Base-by-base conservation (phyloP, 2,888 invertebrate species). In the Watsonalla binaria region DNA sequence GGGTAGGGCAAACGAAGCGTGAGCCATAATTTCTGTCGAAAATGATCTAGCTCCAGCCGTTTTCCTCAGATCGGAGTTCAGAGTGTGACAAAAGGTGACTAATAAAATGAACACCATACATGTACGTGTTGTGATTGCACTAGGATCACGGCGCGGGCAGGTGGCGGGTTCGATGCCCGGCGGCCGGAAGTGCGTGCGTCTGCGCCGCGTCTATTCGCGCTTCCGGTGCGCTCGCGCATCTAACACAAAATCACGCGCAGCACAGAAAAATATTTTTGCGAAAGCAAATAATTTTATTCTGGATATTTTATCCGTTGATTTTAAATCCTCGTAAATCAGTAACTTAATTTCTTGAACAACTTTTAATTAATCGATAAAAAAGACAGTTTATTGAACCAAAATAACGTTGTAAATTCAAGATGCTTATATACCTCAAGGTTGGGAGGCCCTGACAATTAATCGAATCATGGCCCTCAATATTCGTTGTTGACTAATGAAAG, bases 181-280 rank as follows among this genome's bases (percentile, higher is more conserved):
- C 70, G 68, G 70, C 72, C 86, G 90, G 88, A 89, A 87, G 78
- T 84, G 84, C 88, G 87, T 89, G 84, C 82, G 90, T 90, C 90
- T 89, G 82, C 80, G 82, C 74, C 78, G 76, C 82, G 90, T 90
- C 90, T 90, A 86, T 90, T 83, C 83, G 86, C 88, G 80, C 82
- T 87, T 90, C 89, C 90, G 86, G 75, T 74, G 78, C 68, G 76
- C 75, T 67, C 70, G 65, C 76, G 76, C 80, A 75, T 76, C 75
- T 76, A 72, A 68, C 75, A 70, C 65, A 65, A 77, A 78, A 76
- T 74, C 74, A 71, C 72, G 46, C 53, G 63, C 65, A 66, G 65
- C 63, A 69, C 56, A 52, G 63, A 66, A 70, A 61, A 69, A 61
- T 24, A 24, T 56, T 58, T 59, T 60, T 60, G 62, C 71, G 63